A percentile compares a stretch with the other conserved stretches of the same genome.
phyloP scores from a whole-genome alignment of 1,140 invertebrate species.

The Octopus bimaculoides region DNA sequence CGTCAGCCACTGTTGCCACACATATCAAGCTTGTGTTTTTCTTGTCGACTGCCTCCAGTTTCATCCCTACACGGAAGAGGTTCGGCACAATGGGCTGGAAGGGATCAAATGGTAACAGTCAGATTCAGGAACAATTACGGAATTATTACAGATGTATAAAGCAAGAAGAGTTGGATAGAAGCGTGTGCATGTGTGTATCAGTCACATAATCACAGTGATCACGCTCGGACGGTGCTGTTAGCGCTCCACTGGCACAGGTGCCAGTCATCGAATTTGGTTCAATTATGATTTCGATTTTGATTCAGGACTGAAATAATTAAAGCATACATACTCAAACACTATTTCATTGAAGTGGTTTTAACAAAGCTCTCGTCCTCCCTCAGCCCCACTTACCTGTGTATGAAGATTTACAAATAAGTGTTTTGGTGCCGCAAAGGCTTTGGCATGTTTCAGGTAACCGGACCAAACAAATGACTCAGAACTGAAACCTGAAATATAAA shows the following conservation, averaged over 20 bases:
- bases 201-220: too few relatives aligned
- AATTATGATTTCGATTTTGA: too few relatives aligned
- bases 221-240: too few relatives aligned
- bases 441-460: constrained; percentile 76
- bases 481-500: constrained; percentile 44
- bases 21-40: constrained; percentile 77
- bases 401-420: constrained; percentile 70
- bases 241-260: too few relatives aligned
- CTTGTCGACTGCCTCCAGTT: constrained; percentile 90
- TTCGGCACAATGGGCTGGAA: constrained; percentile 67
- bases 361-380: too few relatives aligned
- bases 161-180: neutral
- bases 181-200: neutral
- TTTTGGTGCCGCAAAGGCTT: constrained; percentile 75
- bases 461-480: constrained; percentile 74
- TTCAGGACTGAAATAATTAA: too few relatives aligned
- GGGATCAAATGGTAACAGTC: constrained; percentile 10
- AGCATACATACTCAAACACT: too few relatives aligned
- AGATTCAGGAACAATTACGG: too few relatives aligned
- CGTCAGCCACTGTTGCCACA: constrained; percentile 54
- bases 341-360: too few relatives aligned
- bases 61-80: constrained; percentile 84
- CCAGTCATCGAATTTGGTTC: too few relatives aligned
- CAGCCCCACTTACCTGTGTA: constrained; percentile 57
- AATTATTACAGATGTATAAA: too few relatives aligned